Evolutionary conservation across 2,113 vertebrate species (phyloP), one percentile per base, ranked within the genome.

Genomic region (Rhineura floridana): DNA sequence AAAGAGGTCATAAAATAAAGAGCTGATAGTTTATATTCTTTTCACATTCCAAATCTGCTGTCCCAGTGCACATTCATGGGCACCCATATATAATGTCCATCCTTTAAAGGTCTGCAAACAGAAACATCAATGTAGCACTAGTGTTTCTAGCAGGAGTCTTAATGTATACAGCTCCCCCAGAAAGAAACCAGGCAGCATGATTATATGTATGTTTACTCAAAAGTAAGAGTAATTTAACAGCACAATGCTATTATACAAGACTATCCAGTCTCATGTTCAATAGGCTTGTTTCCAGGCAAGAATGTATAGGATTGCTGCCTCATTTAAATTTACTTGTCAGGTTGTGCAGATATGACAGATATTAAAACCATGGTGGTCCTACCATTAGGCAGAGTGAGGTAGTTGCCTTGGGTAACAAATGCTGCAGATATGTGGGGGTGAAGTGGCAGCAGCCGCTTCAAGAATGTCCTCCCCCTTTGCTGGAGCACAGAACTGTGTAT

Each of bases 171-270:
- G 5, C 23, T 75, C 10, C 21, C 44, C 42, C 23, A 4, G 46
- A n/a, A 67, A 33, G 84, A 70, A 88, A 36, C 6, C 12, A 92
- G 92, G 33, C 81, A 33, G 25, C 33, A 59, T 19, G 59, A 19
- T 21, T n/a, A 23, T 70, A n/a, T 83, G 33, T 25, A 50, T n/a
- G 30, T 69, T 19, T 46, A 69, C 3, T n/a, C 65, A 69, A 8
- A 63, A 42, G 36, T 28, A 42, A 78, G 19, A 9, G 39, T 44
- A 76, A 76, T 46, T 76, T 25, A 44, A 50, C 23, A 78, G 76
- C 9, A 28, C 30, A 17, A 59, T 59, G 55, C 55, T 59, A n/a
- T n/a, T n/a, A 70, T 70, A 70, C n/a, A 36, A 4, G 15, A 9
- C 39, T 2, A 82, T 28, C 30, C 23, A 5, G 39, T 83, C 19